These are phyloP conservation scores for Drosophila santomea DNA, from an alignment of 1,140 invertebrate species.

Conservation along the genomic window DNA sequence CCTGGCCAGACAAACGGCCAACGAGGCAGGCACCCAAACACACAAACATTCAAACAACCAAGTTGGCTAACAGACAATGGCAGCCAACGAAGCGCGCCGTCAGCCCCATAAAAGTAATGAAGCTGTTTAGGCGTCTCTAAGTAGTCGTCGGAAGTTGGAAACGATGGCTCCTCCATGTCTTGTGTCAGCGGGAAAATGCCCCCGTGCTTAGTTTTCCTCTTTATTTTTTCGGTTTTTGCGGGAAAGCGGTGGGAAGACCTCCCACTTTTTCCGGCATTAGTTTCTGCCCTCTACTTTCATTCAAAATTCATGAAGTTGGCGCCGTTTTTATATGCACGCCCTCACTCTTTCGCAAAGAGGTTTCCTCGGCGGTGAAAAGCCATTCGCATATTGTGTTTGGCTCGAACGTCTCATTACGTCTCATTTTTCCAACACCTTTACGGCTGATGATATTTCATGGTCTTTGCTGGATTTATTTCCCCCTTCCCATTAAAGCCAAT, in stretches of 20 bases:
- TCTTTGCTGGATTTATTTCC: constrained; percentile 11
- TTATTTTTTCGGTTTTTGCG: constrained; percentile 1
- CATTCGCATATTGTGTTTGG: constrained; percentile 42
- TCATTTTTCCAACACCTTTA: constrained; percentile 45
- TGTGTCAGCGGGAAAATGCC: constrained; percentile 75
- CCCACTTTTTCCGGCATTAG: constrained; percentile 29
- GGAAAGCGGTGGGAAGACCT: constrained; percentile 7
- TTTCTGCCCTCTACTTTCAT: constrained; percentile 66
- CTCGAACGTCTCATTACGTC: constrained; percentile 39
- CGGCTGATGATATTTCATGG: constrained; percentile 64
- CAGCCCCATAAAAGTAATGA: constrained; percentile 82
- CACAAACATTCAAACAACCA: constrained; percentile 12
- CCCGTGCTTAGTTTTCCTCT: constrained; percentile 27
- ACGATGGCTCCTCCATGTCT: constrained; percentile 56
- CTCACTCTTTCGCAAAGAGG: constrained; percentile 40
- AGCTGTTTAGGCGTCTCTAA: constrained; percentile 83
- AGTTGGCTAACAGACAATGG: constrained; percentile 66
- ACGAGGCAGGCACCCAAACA: constrained; percentile 22
- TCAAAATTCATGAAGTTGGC: constrained; percentile 83
- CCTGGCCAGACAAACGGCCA: constrained; percentile 62
- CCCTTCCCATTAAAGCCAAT: constrained; percentile 31
- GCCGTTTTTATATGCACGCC: constrained; percentile 62
- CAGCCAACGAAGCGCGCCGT: constrained; percentile 73
- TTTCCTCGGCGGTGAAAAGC: constrained; percentile 55
- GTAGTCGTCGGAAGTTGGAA: constrained; percentile 79